These are phyloP conservation scores for Pardosa pseudoannulata DNA, from an alignment of 2,888 invertebrate species.

Conservation along the genomic window DNA sequence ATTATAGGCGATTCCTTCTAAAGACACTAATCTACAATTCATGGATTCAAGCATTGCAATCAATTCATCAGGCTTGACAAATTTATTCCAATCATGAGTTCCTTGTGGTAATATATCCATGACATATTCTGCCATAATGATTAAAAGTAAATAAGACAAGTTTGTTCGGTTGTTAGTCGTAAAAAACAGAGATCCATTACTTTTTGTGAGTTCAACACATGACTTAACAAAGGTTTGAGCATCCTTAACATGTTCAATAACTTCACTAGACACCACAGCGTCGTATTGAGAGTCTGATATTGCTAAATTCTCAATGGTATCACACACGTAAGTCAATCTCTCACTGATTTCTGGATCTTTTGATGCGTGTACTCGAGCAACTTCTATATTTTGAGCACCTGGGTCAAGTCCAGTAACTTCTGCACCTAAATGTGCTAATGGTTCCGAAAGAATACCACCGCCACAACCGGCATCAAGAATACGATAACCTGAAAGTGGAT, in stretches of 20 bases:
- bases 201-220: constrained; percentile 83
- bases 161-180: constrained; percentile 82
- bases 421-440: constrained; percentile 88
- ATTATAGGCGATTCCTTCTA: constrained; percentile 88
- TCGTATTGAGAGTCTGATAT: constrained; percentile 82
- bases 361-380: constrained; percentile 83
- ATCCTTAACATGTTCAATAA: constrained; percentile 90
- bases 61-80: constrained; percentile 87
- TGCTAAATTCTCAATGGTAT: constrained; percentile 81
- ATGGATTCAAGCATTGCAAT: constrained; percentile 82
- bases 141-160: constrained; percentile 83
- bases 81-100: constrained; percentile 94
- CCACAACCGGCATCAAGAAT: constrained; percentile 96
- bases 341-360: constrained; percentile 76
- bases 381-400: constrained; percentile 83
- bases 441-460: constrained; percentile 88
- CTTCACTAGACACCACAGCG: constrained; percentile 91
- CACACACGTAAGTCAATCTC: constrained; percentile 76
- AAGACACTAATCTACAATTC: constrained; percentile 77
- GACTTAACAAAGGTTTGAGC: constrained; percentile 84
- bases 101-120: constrained; percentile 86
- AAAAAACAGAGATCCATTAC: constrained; percentile 77
- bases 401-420: constrained; percentile 89
- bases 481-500: constrained; percentile 83
- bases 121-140: constrained; percentile 87